phyloP scores from a whole-genome alignment of 1,140 invertebrate genomes.

The Rhyacophila brunnea region DNA sequence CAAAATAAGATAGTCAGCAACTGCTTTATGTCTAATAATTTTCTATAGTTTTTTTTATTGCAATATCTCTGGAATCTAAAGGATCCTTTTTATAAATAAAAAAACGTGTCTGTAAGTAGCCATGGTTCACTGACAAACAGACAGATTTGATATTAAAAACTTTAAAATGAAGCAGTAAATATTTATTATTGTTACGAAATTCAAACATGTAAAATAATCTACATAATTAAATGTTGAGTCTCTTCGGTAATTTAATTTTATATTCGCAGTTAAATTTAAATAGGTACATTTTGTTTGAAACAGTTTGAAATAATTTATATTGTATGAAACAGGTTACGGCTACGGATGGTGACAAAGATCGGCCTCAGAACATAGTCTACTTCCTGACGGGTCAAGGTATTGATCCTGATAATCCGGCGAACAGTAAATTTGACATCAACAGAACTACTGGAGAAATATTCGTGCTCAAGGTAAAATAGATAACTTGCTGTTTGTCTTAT shows the following conservation, averaged over 20 bases:
- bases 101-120: too few species aligned
- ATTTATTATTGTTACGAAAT: too few species aligned
- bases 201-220: too few species aligned
- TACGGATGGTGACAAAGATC: conserved; percentile 92
- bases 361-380: conserved; percentile 94
- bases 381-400: conserved; percentile 95
- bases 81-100: too few species aligned
- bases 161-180: too few species aligned
- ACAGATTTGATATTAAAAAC: too few species aligned
- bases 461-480: conserved; percentile 77
- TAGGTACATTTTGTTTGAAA: neutral
- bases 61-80: too few species aligned
- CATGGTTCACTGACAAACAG: too few species aligned
- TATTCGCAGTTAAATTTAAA: neutral
- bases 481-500: too few species aligned
- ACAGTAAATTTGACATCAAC: conserved; percentile 96
- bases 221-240: neutral
- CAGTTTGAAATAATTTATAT: conserved; percentile 22
- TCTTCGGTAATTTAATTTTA: neutral
- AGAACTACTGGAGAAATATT: conserved; percentile 91
- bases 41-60: too few species aligned
- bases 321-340: conserved; percentile 78
- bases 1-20: too few species aligned
- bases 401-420: conserved; percentile 89
- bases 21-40: too few species aligned